Evolutionary conservation across 1,140 invertebrate genomes (phyloP), one percentile per base, ranked within the genome.

Genomic region (Zaprionus africanus): DNA sequence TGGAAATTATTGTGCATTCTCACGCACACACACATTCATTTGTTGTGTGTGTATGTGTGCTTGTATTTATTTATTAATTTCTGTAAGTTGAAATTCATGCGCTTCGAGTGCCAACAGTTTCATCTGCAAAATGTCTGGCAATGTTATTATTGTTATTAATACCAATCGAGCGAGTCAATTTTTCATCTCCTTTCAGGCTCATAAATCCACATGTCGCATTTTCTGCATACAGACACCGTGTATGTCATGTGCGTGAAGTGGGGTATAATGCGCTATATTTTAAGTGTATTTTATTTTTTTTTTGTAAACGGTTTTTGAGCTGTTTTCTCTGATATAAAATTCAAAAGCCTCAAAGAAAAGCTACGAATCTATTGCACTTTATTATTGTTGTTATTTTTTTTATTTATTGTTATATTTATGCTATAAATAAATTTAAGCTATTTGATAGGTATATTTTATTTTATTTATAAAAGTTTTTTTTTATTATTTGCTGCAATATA

Each of bases 71-170:
- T 70, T 78, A 64, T 75, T 75, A 56, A 78, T 76, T 62, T 68
- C 36, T 69, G 61, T 31, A 86, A 83, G 88, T 86, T 88, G 77
- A 87, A 88, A 86, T 87, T 80, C 76, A 72, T 79, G 60, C 58
- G 72, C 38, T 19, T 46, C 72, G 64, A 81, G 80, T 75, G 80
- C 66, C 76, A 82, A 72, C 83, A 78, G 46, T 64, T 78, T 66
- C 72, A 81, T 71, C 69, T 82, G 68, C 70, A 71, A 76, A 79
- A 71, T 79, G 77, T 71, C 72, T 70, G 76, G 60, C 76, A 62
- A 70, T 78, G 60, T 71, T 79, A 79, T 79, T 71, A 76, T 76
- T 79, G 77, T 79, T 79, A 76, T 79, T 79, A 79, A 78, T 76
- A 64, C 74, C 74, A 76, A 77, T 72, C 57, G 68, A 49, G 62